Evolutionary conservation across 2,113 vertebrate species (phyloP), one percentile per base, ranked within the genome.

Genomic region (Phaethornis superciliosus): DNA sequence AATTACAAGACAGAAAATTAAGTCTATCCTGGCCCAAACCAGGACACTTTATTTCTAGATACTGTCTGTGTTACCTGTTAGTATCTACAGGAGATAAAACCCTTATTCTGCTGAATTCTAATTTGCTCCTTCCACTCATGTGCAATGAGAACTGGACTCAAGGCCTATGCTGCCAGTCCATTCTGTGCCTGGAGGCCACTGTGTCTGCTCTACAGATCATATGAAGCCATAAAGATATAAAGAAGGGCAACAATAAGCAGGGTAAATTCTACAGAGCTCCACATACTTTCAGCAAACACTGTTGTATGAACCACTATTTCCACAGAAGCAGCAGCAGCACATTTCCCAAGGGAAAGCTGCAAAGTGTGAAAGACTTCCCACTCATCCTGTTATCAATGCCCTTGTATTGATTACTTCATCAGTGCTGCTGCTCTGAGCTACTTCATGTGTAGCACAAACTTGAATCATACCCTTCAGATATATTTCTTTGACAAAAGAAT

Each of bases 361-460:
- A 49, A 88, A 72, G 7, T 71, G 86, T 95, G 63, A 91, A 95
- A 87, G 79, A 49, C 70, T 90, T 95, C 79, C 81, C 72, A 71
- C 89, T 94, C 74, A 89, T 84, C 87, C 84, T 81, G 51, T 79
- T 93, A 91, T 92, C 6, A 20, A 51, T 83, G 49, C 15, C 55
- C 44, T 84, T 26, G 12, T 94, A 96, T 93, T 55, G 87, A 96
- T 95, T 94, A 54, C 62, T 89, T 82, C 87, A 59, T 82, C 49
- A 93, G 68, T 23, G 30, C 23, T 62, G 52, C 72, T 85, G 64
- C 62, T 91, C 63, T 87, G 71, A 94, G 81, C 90, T 94, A 56
- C 72, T 95, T 96, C 94, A 59, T 35, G 71, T 74, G 80, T 93
- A 90, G 56, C 40, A 85, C 30, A 46, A 77, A 91, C 63, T 80